Conservation (phyloP, 2,888 invertebrate species). For the Apodemia zela region DNA sequence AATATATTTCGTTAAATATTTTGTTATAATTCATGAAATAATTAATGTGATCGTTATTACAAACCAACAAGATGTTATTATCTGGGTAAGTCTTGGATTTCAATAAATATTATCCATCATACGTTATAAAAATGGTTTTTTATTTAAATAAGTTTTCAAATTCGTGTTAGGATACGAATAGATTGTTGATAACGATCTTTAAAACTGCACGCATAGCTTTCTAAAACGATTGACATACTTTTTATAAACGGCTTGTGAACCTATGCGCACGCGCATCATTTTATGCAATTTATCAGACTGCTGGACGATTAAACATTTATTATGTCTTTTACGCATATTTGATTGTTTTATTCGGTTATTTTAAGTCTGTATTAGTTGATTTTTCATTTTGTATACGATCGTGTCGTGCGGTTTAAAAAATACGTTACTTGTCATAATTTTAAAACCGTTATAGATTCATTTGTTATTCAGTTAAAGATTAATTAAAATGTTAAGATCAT, state of each 20-base stretch:
- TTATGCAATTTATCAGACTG: not conserved
- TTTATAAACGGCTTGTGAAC: constrained; percentile 1
- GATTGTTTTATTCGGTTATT: not conserved
- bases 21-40: constrained; percentile 22
- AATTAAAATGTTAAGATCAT: too few species aligned
- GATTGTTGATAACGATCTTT: not conserved
- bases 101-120: not conserved
- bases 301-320: not conserved
- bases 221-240: constrained; percentile 12
- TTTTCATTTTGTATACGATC: not conserved
- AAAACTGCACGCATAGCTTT: not conserved
- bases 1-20: constrained; percentile 28
- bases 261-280: constrained; percentile 2
- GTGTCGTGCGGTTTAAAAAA: not conserved
- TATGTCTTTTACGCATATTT: not conserved
- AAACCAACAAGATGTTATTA: constrained; percentile 20
- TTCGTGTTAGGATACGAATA: not conserved
- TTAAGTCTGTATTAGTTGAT: not conserved
- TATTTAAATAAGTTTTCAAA: not conserved
- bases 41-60: constrained; percentile 17
- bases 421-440: not conserved
- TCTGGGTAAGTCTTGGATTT: constrained; percentile 19
- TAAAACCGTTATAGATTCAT: not conserved
- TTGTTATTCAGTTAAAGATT: too few species aligned
- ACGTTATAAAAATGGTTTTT: not conserved